phyloP scores from a whole-genome alignment of 2,113 vertebrate genomes.

The Equus przewalskii region DNA sequence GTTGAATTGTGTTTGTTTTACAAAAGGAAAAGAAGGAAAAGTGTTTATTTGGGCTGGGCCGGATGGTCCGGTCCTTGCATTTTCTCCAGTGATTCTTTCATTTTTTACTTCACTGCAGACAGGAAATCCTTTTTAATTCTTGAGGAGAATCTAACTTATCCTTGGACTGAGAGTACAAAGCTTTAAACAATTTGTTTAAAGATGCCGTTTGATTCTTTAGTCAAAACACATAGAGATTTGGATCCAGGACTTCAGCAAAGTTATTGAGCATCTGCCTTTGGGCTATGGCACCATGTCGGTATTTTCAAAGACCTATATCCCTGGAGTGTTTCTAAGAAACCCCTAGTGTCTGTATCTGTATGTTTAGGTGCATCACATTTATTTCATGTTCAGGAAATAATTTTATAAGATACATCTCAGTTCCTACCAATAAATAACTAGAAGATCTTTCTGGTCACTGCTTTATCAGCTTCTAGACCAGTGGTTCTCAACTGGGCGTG shows the following conservation, averaged over 20 bases:
- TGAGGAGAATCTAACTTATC: slow-evolving; percentile 46
- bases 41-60: slow-evolving; percentile 73
- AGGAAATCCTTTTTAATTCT: slow-evolving; percentile 58
- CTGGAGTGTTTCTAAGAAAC: neutral
- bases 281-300: neutral
- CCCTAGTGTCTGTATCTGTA: neutral
- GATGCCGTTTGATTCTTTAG: neutral
- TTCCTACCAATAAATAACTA: neutral
- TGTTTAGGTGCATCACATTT: neutral
- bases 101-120: slow-evolving; percentile 74
- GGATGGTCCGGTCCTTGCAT: neutral
- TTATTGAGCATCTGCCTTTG: neutral
- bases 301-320: neutral
- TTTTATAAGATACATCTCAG: neutral
- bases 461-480: neutral
- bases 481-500: neutral
- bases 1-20: slow-evolving; percentile 78
- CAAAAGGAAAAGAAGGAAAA: slow-evolving; percentile 81
- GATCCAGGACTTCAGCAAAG: neutral
- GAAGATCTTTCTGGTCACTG: neutral
- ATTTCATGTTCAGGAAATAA: neutral
- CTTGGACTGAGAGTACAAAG: slow-evolving; percentile 31
- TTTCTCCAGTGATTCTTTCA: slow-evolving; percentile 53
- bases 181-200: slow-evolving; percentile 65
- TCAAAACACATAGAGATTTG: neutral